Percentiles rank a stretch among this genome's conserved stretches.
Evolutionary conservation across 2,797 vertebrate genomes (phyloP).

Genomic region (Potorous gilbertii): DNA sequence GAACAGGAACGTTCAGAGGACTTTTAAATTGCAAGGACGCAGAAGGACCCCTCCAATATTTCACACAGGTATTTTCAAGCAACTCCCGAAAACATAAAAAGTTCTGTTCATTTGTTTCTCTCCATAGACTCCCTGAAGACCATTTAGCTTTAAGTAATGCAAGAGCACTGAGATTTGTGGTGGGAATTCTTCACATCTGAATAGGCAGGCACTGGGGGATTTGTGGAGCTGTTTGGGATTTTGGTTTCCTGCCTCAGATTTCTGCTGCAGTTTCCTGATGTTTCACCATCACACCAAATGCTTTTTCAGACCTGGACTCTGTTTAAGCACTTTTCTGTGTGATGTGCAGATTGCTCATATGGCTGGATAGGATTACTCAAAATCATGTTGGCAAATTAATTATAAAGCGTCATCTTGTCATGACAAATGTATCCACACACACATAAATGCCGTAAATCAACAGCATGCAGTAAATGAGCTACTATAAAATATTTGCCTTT

Average conservation of each 20-base stretch:
- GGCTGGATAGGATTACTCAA: constrained; percentile 78
- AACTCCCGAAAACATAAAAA: constrained; percentile 55
- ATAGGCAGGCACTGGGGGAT: constrained; percentile 73
- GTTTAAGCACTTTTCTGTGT: constrained; percentile 81
- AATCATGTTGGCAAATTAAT: constrained; percentile 80
- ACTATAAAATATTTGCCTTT: constrained; percentile 59
- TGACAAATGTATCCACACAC: constrained; percentile 56
- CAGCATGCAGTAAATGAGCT: constrained; percentile 67
- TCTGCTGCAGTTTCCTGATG: constrained; percentile 82
- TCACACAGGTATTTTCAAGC: constrained; percentile 57
- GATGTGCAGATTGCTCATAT: constrained; percentile 68
- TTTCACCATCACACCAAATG: constrained; percentile 76
- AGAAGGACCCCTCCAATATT: constrained; percentile 43
- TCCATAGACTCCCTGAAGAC: constrained; percentile 71
- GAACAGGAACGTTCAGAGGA: constrained; percentile 48
- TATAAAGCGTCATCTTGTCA: constrained; percentile 68
- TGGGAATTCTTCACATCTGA: constrained; percentile 76
- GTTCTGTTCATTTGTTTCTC: constrained; percentile 63
- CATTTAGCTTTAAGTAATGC: constrained; percentile 70
- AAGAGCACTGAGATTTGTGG: constrained; percentile 71
- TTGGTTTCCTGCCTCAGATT: constrained; percentile 82
- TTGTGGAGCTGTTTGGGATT: constrained; percentile 81
- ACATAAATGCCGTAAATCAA: constrained; percentile 74
- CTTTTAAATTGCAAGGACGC: constrained; percentile 26
- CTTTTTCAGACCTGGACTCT: constrained; percentile 78